Evolutionary conservation across 2,113 vertebrate genomes (phyloP), one percentile per base, ranked within the genome.

Genomic region (Dipodomys stephensi): DNA sequence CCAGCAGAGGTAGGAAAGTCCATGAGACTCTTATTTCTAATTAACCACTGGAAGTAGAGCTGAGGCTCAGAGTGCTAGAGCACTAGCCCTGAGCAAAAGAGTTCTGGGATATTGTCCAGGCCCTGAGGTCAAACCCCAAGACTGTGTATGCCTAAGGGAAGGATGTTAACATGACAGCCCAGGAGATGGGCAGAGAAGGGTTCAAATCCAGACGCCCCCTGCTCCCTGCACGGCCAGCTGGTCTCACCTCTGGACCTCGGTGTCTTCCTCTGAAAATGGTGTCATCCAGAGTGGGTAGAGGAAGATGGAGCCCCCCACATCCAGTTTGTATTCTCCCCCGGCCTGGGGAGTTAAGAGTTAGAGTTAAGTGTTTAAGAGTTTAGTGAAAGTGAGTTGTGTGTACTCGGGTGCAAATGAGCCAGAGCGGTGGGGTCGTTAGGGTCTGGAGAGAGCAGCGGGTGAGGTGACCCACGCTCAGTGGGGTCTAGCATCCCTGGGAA

Each of bases 281-380:
- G 8, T 20, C 9, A 15, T 22, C 74, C 25, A 12, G 73, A 53
- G 82, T 49, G 32, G 88, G 67, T 9, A 0, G 2, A n/a, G 68
- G 28, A 1, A 13, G 32, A 22, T 2, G 22, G 69, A 25, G 19
- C 28, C 46, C 60, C 35, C 22, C 1, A 25, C 1, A 16, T 9
- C 27, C 67, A 1, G 22, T 64, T 0, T 0, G 16, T 1, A 0
- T 11, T 4, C 81, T 72, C n/a, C 49, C 49, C 49, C 2, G 49
- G 39, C 39, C 39, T 39, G 39, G 39, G 39, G 39, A 39, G 39
- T 39, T 39, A 39, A 39, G 39, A 39, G 39, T 39, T 39, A 39
- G 39, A 39, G 39, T 39, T 39, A 39, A 39, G 5, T 39, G 39
- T 39, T 39, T 39, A 39, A 39, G 35, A 60, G 30, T 27, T 60